A percentile compares a stretch with the other conserved stretches of the same genome.
These are phyloP conservation scores for Microcebus ravelobensis DNA, from an alignment of 2,113 vertebrate genomes.

Conservation along the genomic window DNA sequence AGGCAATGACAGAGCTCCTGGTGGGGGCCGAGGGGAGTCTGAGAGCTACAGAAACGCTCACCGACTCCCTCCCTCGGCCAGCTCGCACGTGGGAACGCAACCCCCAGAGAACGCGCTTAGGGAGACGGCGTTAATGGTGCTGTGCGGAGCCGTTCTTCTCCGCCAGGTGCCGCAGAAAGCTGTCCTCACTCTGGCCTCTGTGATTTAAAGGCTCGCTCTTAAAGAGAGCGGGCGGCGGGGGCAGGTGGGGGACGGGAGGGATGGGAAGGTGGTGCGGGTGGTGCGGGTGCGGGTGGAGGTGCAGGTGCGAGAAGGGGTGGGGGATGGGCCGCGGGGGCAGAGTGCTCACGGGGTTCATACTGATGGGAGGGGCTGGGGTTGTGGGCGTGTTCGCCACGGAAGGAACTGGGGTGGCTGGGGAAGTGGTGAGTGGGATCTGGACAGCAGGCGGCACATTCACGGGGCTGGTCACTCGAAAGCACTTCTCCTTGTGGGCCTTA, in stretches of 20 bases:
- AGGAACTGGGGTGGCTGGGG: constrained; percentile 86
- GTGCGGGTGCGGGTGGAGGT: constrained; percentile 90
- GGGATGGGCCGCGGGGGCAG: constrained; percentile 85
- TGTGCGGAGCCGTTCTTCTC: constrained; percentile 91
- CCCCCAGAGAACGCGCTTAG: constrained; percentile 15
- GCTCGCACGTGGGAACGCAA: neutral
- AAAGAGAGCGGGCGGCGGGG: constrained; percentile 95
- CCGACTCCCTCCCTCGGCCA: neutral
- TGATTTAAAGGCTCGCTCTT: constrained; percentile 97
- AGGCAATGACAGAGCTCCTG: neutral
- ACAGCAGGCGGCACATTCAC: constrained; percentile 88
- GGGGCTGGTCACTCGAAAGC: constrained; percentile 96
- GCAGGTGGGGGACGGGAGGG: constrained; percentile 91
- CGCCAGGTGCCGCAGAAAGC: constrained; percentile 94
- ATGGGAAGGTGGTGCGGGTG: constrained; percentile 92
- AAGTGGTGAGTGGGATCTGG: constrained; percentile 87
- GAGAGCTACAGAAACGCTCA: constrained; percentile 27
- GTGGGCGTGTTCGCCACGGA: constrained; percentile 79
- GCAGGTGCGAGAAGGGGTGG: constrained; percentile 92
- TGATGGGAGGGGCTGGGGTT: constrained; percentile 79
- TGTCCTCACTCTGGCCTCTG: constrained; percentile 92
- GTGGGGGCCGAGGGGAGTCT: neutral
- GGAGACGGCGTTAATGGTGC: constrained; percentile 88
- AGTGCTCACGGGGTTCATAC: constrained; percentile 82
- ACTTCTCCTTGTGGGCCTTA: constrained; percentile 98